A percentile compares a stretch with the other conserved stretches of the same genome.
Conservation (phyloP, 1,140 invertebrate genomes). For the Diorhabda elongata region DNA sequence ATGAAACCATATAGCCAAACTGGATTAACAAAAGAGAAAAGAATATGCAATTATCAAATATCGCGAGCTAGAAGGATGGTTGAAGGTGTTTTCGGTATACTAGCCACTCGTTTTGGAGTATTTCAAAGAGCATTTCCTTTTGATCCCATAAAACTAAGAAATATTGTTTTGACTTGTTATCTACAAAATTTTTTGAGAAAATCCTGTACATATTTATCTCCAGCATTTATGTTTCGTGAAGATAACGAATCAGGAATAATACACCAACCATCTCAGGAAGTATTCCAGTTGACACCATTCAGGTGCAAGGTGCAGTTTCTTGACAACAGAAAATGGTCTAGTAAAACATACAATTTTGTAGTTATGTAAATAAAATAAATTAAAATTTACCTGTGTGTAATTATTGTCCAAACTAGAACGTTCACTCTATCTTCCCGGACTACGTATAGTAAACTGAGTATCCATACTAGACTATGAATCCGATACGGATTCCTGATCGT, state of each 20-base stretch:
- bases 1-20: not conserved
- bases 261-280: not conserved
- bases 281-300: not conserved
- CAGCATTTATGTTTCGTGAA: not conserved
- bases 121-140: not conserved
- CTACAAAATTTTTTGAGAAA: not conserved
- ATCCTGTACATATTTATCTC: not conserved
- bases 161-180: not conserved
- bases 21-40: constrained; percentile 1
- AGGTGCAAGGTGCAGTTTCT: not conserved
- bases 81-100: not conserved
- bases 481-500: too few relatives aligned
- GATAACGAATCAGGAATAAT: not conserved
- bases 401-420: not conserved
- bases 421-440: not conserved
- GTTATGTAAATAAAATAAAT: not conserved
- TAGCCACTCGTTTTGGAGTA: not conserved
- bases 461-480: too few relatives aligned
- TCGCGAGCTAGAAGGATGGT: not conserved
- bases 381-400: not conserved
- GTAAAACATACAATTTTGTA: not conserved
- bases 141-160: not conserved
- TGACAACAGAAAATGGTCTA: not conserved
- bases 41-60: not conserved
- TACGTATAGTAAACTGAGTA: too few relatives aligned